Evolutionary conservation across 2,888 invertebrate species (phyloP).

Genomic region (Drosophila paracracens): DNA sequence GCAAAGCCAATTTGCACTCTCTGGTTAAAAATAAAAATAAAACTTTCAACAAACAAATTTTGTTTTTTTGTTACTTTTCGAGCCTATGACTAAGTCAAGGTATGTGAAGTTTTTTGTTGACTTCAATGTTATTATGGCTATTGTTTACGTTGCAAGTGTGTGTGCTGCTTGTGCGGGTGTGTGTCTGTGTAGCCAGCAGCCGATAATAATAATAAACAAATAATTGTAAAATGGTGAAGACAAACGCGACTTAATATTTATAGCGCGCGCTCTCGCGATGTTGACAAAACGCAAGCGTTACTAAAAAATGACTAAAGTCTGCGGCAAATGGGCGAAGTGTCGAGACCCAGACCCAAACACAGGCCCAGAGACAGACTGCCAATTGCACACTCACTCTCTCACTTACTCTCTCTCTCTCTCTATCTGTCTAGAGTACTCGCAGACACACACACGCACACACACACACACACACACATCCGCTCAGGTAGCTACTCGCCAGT

Average conservation of each 20-base stretch:
- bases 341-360: conserved; percentile 57
- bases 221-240: conserved; percentile 41
- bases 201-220: conserved; percentile 50
- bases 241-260: conserved; percentile 36
- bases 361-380: conserved; percentile 60
- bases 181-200: conserved; percentile 42
- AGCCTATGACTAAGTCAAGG: conserved; percentile 64
- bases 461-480: conserved; percentile 16
- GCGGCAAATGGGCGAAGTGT: conserved; percentile 64
- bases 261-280: conserved; percentile 73
- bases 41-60: conserved; percentile 42
- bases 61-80: conserved; percentile 5
- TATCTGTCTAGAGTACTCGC: conserved; percentile 26
- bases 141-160: conserved; percentile 36
- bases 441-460: conserved; percentile 2
- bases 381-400: conserved; percentile 42
- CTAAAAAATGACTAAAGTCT: conserved; percentile 79
- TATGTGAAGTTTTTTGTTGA: conserved; percentile 48
- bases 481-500: conserved; percentile 41
- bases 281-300: conserved; percentile 80
- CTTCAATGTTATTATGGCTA: conserved; percentile 33
- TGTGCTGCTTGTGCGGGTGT: not conserved
- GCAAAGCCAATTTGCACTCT: conserved; percentile 20
- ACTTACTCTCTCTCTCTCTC: conserved; percentile 12
- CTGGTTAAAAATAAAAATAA: conserved; percentile 9